Evolutionary conservation across 2,797 vertebrate genomes (phyloP).

Genomic region (Loris lydekkerianus): DNA sequence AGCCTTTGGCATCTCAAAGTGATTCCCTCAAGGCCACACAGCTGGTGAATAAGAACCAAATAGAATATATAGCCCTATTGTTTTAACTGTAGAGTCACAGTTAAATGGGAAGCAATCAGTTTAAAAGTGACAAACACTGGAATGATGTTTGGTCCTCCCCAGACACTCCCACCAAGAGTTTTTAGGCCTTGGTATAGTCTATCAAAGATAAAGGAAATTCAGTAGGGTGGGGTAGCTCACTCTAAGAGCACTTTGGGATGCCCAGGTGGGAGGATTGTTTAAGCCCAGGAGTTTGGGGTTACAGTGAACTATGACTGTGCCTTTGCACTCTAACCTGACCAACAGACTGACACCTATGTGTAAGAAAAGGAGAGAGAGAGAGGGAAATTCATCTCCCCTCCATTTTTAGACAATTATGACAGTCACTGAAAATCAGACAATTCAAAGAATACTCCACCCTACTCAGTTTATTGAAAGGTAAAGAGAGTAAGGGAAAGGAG

Average conservation of each 20-base stretch:
- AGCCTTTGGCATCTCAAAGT: constrained; percentile 49
- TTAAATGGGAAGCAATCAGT: constrained; percentile 21
- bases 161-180: constrained; percentile 29
- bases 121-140: constrained; percentile 28
- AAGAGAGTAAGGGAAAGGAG: not conserved
- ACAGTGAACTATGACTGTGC: not conserved
- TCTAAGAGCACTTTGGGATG: not conserved
- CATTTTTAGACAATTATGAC: constrained; percentile 10
- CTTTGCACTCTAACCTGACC: not conserved
- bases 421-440: constrained; percentile 46
- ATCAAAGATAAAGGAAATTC: constrained; percentile 39
- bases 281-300: not conserved
- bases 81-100: constrained; percentile 10
- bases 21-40: constrained; percentile 68
- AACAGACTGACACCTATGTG: not conserved
- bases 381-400: constrained; percentile 35
- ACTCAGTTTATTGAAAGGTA: not conserved
- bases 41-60: constrained; percentile 28
- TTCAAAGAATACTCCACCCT: constrained; percentile 39
- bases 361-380: no score
- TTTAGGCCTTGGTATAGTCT: not conserved
- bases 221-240: not conserved
- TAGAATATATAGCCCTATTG: constrained; percentile 49
- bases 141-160: not conserved
- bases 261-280: not conserved